Base-by-base conservation (phyloP, 1,140 invertebrate genomes). In the Monomorium pharaonis region DNA sequence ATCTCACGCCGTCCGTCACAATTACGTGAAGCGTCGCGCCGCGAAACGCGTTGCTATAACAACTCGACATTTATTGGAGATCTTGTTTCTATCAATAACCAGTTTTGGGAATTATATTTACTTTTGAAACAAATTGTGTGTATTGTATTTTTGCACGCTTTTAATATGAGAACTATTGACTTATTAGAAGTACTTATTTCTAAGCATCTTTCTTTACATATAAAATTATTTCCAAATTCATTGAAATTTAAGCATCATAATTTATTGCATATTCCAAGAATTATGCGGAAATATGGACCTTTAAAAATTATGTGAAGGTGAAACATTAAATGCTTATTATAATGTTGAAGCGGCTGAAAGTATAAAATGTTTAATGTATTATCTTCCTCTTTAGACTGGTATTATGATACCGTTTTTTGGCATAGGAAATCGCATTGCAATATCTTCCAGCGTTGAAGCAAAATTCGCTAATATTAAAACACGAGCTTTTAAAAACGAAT, bases 11-110 rank as follows among this genome's bases (percentile, higher is more conserved):
- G n/a, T n/a, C n/a, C n/a, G n/a, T n/a, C n/a, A n/a, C n/a, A n/a
- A n/a, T n/a, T n/a, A n/a, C n/a, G n/a, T n/a, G n/a, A n/a, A n/a
- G n/a, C n/a, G n/a, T n/a, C n/a, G n/a, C n/a, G n/a, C n/a, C n/a
- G n/a, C n/a, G n/a, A n/a, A n/a, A n/a, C n/a, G n/a, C n/a, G n/a
- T n/a, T n/a, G n/a, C n/a, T n/a, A n/a, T n/a, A n/a, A n/a, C n/a
- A n/a, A n/a, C n/a, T n/a, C n/a, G n/a, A n/a, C n/a, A n/a, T n/a
- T 56, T 56, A 56, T 56, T 56, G 54, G 54, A 56, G 54, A 56
- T 18, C n/a, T 56, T 56, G 24, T 56, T 56, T 21, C 54, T 12
- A 21, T 24, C 1, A 24, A 56, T 56, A 56, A 56, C 1, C 21
- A 1, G 12, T 6, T 56, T 21, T 56, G 54, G 54, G 54, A 56